Base-by-base conservation (phyloP, 1,140 invertebrate genomes). In the Drosophila simulans region DNA sequence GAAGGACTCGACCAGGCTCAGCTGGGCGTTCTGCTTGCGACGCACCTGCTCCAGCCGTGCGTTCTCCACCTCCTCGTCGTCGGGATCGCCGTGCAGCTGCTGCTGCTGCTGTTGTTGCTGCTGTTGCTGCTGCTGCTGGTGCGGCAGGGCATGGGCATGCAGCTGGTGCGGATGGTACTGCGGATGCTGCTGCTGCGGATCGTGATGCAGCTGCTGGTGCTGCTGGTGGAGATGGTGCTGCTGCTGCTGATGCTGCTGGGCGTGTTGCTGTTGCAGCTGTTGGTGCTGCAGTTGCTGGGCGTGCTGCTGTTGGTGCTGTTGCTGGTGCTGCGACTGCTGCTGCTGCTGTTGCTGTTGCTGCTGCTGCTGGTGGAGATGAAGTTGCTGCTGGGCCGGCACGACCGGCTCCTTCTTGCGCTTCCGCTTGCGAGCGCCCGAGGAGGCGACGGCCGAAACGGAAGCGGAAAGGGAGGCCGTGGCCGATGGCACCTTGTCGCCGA, bases 1-100 rank as follows among this genome's bases (percentile, higher is more conserved):
- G 68, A 92, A 92, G 0, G 91, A 91, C 45, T 92, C 91, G 5
- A 92, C 91, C 4, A 92, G 74, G 63, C 91, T 92, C 1, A 92
- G 69, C 40, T 92, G 91, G 3, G 91, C 91, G 52, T 92, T 92
- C 63, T 91, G 91, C 69, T 92, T 90, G 53, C 86, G 90, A 0
- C 91, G 80, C 58, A 86, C 82, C 48, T 89, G 80, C 60, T 92
- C 86, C 48, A 91, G 39, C 0, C 88, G 60, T 3, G 53, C 80
- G 5, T 78, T 73, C 27, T 92, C 83, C 22, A 79, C 80, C n/a
- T 90, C 82, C 22, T 92, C 91, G n/a, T 71, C 68, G 10, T 89
- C 80, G 59, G 51, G 60, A 56, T 77, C 73, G 2, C 54, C 53
- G 25, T 78, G 76, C 3, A 63, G 54, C 40, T 85, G 81, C 46